Evolutionary conservation across 2,113 vertebrate species (phyloP).

Genomic region (Sapajus apella): DNA sequence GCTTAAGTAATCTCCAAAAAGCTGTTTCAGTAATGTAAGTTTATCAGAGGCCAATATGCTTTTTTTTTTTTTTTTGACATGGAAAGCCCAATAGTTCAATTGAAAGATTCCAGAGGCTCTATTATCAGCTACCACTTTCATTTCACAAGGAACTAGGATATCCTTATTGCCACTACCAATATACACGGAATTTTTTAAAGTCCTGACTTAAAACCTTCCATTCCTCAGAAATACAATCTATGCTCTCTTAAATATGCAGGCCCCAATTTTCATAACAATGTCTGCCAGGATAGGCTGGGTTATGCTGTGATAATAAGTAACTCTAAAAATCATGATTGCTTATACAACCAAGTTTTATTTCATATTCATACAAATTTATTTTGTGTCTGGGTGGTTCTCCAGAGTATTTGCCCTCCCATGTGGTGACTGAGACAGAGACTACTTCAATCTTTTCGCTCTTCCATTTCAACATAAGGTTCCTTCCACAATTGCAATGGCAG

Average conservation of each 20-base stretch:
- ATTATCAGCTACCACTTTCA: conserved; percentile 6
- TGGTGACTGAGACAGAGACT: neutral
- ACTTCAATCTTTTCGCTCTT: neutral
- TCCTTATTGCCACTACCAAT: neutral
- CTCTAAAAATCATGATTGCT: conserved; percentile 25
- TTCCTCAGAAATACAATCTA: neutral
- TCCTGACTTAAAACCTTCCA: neutral
- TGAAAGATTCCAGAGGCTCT: conserved; percentile 35
- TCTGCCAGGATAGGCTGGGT: neutral
- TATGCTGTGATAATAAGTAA: neutral
- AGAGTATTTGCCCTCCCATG: neutral
- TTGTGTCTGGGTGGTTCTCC: neutral
- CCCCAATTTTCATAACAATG: neutral
- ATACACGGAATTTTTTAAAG: neutral
- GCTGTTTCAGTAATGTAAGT: conserved; percentile 7
- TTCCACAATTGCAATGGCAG: neutral
- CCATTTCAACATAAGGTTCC: neutral
- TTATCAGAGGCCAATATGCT: neutral
- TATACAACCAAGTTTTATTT: conserved; percentile 24
- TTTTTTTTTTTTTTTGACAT: neutral
- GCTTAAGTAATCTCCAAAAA: conserved; percentile 14
- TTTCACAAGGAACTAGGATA: conserved; percentile 18
- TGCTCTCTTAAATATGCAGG: conserved; percentile 20
- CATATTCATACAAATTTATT: neutral
- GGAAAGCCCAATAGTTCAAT: neutral